Evolutionary conservation across 2,888 invertebrate species (phyloP), one percentile per base, ranked within the genome.

Genomic region (Stenchaetothrips biformis): DNA sequence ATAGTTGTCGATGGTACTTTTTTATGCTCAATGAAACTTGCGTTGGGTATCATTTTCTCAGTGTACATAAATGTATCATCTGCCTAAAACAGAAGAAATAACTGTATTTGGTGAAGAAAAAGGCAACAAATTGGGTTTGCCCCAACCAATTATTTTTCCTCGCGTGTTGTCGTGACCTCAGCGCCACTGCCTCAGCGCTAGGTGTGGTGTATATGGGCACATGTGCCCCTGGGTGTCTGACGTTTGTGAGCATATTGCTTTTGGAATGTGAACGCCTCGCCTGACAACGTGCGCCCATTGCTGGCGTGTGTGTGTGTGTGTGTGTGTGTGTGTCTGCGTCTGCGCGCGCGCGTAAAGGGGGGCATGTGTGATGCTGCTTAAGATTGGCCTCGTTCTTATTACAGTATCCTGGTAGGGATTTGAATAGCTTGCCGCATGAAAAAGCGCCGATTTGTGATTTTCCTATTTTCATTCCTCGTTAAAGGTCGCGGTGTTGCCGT

Each of bases 171-270:
- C 37, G 37, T 37, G 37, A 37, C 37, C 37, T 2, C 37, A 37
- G 37, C 37, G 37, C 37, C 37, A 37, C 37, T 4, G 37, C 37
- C n/a, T n/a, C 37, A 37, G 59, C 16, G 18, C 18, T 53, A 59
- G 21, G 67, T 74, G 25, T 21, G 67, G 21, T 7, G 67, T 67
- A 11, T 74, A 21, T 74, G 67, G 7, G 67, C 21, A 21, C 67
- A 25, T 11, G 25, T 74, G 67, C 67, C 67, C 67, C 25, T 11
- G 25, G 67, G 9, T 74, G 21, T 74, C 59, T 13, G 59, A 59
- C 59, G 59, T 9, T 59, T 13, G 59, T 74, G 67, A 74, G 67
- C 25, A 25, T 74, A 74, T 74, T 74, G 67, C 67, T 25, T 74
- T 74, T 25, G 67, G 67, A 74, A 74, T 74, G 67, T 21, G 67